Conservation (phyloP, 2,797 vertebrate species). For the Gymnothorax reevesii region DNA sequence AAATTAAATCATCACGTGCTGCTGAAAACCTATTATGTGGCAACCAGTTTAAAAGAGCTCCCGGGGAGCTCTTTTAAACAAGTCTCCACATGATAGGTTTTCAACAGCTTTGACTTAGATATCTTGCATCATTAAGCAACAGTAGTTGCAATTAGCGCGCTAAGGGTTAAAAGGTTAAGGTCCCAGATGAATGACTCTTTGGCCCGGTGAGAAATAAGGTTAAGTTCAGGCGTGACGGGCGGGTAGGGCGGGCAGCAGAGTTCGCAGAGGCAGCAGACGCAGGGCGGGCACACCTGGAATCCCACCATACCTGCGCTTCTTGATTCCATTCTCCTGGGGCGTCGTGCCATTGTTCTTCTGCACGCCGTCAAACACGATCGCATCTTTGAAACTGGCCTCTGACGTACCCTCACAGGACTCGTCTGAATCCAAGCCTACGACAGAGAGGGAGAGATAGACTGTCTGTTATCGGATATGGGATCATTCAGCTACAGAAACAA, state of each 20-base stretch:
- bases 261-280: conserved; percentile 12
- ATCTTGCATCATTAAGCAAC: too few species aligned
- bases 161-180: too few species aligned
- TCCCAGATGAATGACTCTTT: too few species aligned
- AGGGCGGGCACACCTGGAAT: conserved; percentile 47
- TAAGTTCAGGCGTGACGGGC: background rate
- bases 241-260: background rate
- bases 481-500: background rate
- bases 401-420: conserved; percentile 90
- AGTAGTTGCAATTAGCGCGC: too few species aligned
- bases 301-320: conserved; percentile 81
- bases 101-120: too few species aligned
- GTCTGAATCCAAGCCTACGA: conserved; percentile 91
- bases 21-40: too few species aligned
- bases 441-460: conserved; percentile 32
- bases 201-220: background rate
- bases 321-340: conserved; percentile 88
- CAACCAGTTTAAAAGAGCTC: too few species aligned
- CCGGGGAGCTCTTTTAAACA: too few species aligned
- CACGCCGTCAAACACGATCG: conserved; percentile 68
- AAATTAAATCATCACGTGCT: too few species aligned
- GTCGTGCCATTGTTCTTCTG: conserved; percentile 76
- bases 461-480: background rate
- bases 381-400: conserved; percentile 84
- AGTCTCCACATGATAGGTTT: too few species aligned